Evolutionary conservation across 2,113 vertebrate species (phyloP), one percentile per base, ranked within the genome.

Genomic region (Neogale vison): DNA sequence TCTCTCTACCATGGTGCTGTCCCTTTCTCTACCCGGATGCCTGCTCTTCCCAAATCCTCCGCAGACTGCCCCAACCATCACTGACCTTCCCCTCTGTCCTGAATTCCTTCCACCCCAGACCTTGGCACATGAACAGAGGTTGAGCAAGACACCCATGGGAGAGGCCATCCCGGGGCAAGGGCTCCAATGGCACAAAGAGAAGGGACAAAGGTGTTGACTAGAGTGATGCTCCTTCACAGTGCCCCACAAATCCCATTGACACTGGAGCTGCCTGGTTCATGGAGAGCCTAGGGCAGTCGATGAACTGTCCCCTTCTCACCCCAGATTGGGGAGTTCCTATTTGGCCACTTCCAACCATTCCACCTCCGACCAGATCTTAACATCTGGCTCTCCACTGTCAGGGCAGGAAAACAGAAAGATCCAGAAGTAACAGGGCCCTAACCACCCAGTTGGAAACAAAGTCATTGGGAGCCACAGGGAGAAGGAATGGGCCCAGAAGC

Each of bases 381-480:
- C 39, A 63, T 31, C 71, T 82, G 76, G 13, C 3, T 84, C 34
- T 29, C 65, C 57, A 55, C 17, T 67, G 82, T 77, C 77, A 14
- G 29, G 69, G 45, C 65, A 92, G 20, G 65, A 74, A 77, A 88
- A 72, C 42, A 71, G 81, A 94, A 47, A 88, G 61, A 57, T 10
- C 42, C 93, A n/a, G 9, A 92, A 93, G 74, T 63, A 72, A 82
- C 88, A 74, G 65, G 61, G 59, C 55, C 71, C 79, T 69, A 42
- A 52, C 26, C 18, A 36, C 95, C 80, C 36, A 2, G 96, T 18
- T 55, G 80, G 90, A 89, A 87, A 61, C 61, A 63, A 59, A 97
- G 94, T 88, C 96, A 47, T 45, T 8, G 69, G 92, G 81, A 95
- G 76, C 92, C 87, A n/a, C 69, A 11, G 95, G 72, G 84, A 95